Conservation (phyloP, 2,797 vertebrate species). For the Sebastolobus alascanus region DNA sequence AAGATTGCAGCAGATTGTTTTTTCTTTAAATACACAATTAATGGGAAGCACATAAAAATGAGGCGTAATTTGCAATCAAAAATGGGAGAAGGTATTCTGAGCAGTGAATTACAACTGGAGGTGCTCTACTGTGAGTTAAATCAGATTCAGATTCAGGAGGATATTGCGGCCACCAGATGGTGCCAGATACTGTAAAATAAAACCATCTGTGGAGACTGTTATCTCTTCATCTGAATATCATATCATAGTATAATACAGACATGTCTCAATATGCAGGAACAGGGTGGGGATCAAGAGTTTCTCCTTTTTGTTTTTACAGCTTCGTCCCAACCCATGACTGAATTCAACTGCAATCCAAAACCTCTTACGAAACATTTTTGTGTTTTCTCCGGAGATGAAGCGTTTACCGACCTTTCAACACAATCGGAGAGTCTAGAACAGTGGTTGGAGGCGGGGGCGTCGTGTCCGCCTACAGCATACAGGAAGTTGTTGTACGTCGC, state of each 20-base stretch:
- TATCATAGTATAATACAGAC: conserved; percentile 5
- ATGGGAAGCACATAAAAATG: not conserved
- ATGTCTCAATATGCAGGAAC: conserved; percentile 52
- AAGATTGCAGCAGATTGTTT: not conserved
- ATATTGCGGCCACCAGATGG: conserved; percentile 77
- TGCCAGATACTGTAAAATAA: conserved; percentile 60
- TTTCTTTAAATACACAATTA: not conserved
- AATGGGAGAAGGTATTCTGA: not conserved
- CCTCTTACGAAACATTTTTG: conserved; percentile 4
- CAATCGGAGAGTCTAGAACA: conserved; percentile 95
- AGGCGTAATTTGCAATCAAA: not conserved
- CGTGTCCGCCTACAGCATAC: conserved; percentile 96
- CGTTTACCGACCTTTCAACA: conserved; percentile 90
- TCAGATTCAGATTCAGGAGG: not conserved
- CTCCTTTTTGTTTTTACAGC: conserved; percentile 37
- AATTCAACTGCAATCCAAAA: conserved; percentile 15
- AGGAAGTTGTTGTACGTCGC: conserved; percentile 95
- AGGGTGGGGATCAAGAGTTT: conserved; percentile 33
- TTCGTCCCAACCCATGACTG: not conserved
- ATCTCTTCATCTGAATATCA: conserved; percentile 2
- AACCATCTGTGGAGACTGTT: conserved; percentile 20
- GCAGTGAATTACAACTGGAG: not conserved
- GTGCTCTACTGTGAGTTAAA: not conserved
- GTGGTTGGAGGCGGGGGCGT: conserved; percentile 96
- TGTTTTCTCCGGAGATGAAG: conserved; percentile 15